Evolutionary conservation across 2,888 invertebrate genomes (phyloP).

Genomic region (Dolichopus griseipennis): DNA sequence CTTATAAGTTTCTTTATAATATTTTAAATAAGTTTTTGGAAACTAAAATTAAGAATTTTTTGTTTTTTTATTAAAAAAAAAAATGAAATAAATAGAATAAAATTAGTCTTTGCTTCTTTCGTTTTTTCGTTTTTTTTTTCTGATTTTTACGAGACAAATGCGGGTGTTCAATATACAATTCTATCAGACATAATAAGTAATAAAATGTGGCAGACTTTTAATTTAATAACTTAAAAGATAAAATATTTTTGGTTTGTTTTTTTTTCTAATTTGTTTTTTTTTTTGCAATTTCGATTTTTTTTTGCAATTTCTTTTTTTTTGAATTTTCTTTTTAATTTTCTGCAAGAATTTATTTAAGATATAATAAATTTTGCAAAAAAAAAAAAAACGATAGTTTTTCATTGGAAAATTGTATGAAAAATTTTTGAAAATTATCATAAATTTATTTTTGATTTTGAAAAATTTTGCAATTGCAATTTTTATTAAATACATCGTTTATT

Average conservation of each 20-base stretch:
- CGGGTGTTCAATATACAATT: neutral
- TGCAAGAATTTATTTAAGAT: no score
- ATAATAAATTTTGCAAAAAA: no score
- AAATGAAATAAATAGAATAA: no score
- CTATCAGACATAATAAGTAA: neutral
- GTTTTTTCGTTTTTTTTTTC: neutral
- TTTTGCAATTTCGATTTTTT: neutral
- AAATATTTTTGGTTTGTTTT: neutral
- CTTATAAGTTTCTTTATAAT: neutral
- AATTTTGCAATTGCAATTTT: no score
- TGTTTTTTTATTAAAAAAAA: no score
- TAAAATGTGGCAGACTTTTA: slow-evolving; percentile 3
- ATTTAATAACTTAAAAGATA: neutral
- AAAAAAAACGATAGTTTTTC: no score
- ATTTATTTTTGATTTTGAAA: no score
- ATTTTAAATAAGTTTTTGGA: neutral
- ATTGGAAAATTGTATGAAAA: no score
- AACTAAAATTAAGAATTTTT: neutral
- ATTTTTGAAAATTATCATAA: no score
- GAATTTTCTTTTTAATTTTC: no score
- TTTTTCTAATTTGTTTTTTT: neutral
- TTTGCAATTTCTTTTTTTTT: no score
- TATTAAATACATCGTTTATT: no score
- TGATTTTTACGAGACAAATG: neutral
- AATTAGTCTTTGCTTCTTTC: neutral